Base-by-base conservation (phyloP, 2,888 invertebrate genomes). In the Gari tellinella region DNA sequence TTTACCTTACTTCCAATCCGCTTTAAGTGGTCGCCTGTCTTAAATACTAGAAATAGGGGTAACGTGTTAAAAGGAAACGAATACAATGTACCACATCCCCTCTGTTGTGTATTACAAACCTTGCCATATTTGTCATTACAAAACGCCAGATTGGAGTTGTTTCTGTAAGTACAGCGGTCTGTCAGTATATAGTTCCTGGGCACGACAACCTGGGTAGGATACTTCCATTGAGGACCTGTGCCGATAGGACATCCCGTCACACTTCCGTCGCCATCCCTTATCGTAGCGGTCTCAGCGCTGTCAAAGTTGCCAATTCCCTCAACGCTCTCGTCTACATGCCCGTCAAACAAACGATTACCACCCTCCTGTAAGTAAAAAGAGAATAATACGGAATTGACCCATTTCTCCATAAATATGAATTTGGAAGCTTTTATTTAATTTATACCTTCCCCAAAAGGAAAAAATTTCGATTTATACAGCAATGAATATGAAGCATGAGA, bases 51-150 rank as follows among this genome's bases (percentile, higher is more conserved):
- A n/a, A n/a, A n/a, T n/a, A n/a, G n/a, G n/a, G n/a, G n/a, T n/a
- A n/a, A n/a, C n/a, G n/a, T n/a, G n/a, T n/a, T n/a, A n/a, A n/a
- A n/a, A n/a, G n/a, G n/a, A n/a, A n/a, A n/a, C n/a, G n/a, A n/a
- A n/a, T n/a, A n/a, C n/a, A n/a, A n/a, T n/a, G n/a, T n/a, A n/a
- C n/a, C n/a, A n/a, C n/a, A n/a, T n/a, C n/a, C n/a, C n/a, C n/a
- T n/a, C n/a, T n/a, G n/a, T n/a, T n/a, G n/a, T n/a, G n/a, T 25
- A 8, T 51, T 19, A 23, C n/a, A 17, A 48, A 73, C 73, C 58
- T 73, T 73, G 37, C 73, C 73, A 40, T 73, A 73, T 4, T n/a
- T 51, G 25, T 38, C 53, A 3, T 25, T 43, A 26, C 73, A 73
- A n/a, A 67, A 23, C 4, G 58, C 60, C 63, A 73, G 49, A 10